Evolutionary conservation across 92 coral and sea anemone species (phyloP).

Genomic region (Montipora capitata): DNA sequence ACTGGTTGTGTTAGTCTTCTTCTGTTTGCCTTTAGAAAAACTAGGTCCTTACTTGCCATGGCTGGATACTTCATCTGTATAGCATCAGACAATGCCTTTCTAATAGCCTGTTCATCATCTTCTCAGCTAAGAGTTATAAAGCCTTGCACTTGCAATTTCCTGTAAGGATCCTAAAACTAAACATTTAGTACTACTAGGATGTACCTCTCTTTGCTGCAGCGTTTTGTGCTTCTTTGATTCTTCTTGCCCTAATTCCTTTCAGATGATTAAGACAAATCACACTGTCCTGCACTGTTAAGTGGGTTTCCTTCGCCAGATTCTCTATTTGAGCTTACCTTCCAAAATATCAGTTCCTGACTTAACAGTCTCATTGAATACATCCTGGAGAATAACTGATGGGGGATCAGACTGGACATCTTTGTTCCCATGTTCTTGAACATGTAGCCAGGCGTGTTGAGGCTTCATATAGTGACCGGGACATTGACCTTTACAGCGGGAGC

Average conservation of each 20-base stretch:
- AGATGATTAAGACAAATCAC: slow-evolving; percentile 70
- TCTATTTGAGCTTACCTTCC: too few relatives aligned
- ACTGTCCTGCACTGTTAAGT: slow-evolving; percentile 42
- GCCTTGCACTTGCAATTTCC: slow-evolving; percentile 30
- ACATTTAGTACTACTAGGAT: slow-evolving; percentile 25
- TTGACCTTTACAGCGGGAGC: too few relatives aligned
- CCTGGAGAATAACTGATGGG: slow-evolving; percentile 41
- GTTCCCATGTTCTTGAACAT: slow-evolving; percentile 60
- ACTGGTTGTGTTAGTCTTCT: too few relatives aligned
- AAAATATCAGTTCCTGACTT: too few relatives aligned
- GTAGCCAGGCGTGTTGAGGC: slow-evolving; percentile 27
- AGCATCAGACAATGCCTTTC: slow-evolving; percentile 35
- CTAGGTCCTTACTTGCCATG: slow-evolving; percentile 53
- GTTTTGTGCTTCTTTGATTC: slow-evolving; percentile 41
- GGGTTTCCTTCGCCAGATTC: slow-evolving; percentile 43
- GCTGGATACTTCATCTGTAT: slow-evolving; percentile 44
- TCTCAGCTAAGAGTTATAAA: too few relatives aligned
- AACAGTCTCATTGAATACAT: slow-evolving; percentile 32
- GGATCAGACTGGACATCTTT: slow-evolving; percentile 51
- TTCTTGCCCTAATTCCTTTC: slow-evolving; percentile 41
- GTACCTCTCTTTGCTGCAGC: slow-evolving; percentile 60
- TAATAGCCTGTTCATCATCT: background rate
- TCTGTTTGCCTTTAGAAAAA: slow-evolving; percentile 25
- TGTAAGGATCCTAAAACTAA: slow-evolving; percentile 37
- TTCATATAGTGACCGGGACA: background rate